phyloP scores from a whole-genome alignment of 2,113 vertebrate species.

The Sylvilagus bachmani region DNA sequence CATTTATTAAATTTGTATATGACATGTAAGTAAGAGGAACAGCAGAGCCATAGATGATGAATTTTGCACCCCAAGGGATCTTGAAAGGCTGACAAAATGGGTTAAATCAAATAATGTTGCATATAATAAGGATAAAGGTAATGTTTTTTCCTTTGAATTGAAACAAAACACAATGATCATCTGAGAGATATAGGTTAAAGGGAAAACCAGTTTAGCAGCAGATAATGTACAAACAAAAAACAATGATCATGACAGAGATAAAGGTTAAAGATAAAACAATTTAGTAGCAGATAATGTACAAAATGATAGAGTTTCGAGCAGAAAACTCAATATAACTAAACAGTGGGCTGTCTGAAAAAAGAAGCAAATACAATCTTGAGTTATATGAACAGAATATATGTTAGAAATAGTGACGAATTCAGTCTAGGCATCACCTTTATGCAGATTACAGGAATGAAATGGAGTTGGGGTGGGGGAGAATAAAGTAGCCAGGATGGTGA shows the following conservation, averaged over 20 bases:
- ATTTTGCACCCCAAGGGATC: not conserved
- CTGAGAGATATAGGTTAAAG: not conserved
- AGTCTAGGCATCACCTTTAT: not conserved
- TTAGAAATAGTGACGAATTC: slow-evolving; percentile 16
- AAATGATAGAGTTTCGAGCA: not conserved
- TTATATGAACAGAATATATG: not conserved
- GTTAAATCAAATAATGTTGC: slow-evolving; percentile 42
- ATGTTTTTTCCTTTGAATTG: slow-evolving; percentile 8
- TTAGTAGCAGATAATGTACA: not conserved
- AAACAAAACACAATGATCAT: slow-evolving; percentile 5
- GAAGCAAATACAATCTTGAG: not conserved
- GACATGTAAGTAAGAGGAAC: not conserved
- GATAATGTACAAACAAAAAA: not conserved
- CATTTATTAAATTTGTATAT: slow-evolving; percentile 45
- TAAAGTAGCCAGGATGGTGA: not conserved
- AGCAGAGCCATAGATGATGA: not conserved
- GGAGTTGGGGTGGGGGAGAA: not conserved
- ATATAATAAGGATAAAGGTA: slow-evolving; percentile 24
- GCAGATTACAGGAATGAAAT: not conserved
- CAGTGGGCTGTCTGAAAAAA: not conserved
- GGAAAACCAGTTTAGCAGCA: not conserved
- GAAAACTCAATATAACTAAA: slow-evolving; percentile 7
- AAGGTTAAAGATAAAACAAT: not conserved
- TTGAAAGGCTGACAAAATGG: not conserved
- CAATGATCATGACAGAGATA: not conserved